Base-by-base conservation (phyloP, 2,888 invertebrate species). In the Diplazon laetatorius region DNA sequence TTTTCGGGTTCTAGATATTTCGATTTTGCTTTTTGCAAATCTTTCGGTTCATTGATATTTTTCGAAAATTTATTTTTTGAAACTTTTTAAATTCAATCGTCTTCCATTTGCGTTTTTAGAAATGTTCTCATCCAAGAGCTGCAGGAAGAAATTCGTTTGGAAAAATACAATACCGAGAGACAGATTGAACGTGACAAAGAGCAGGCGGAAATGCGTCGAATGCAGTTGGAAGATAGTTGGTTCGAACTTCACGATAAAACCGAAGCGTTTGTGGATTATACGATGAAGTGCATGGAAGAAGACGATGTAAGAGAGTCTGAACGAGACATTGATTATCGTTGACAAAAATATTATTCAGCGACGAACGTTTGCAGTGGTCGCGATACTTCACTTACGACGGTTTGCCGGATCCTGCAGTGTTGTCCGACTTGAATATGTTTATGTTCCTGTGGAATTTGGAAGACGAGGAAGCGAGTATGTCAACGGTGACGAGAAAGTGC, bases 311-410 rank as follows among this genome's bases (percentile, higher is more conserved):
- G 85, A 79, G 85, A 79, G 46, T 55, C 9, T 39, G 42, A 14
- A 30, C 44, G 14, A 22, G 18, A 30, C 30, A 6, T 5, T 30
- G 30, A 9, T 46, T n/a, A 12, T 57, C 22, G 37, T 62, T 22
- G 25, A 5, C 1, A 48, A 37, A 25, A 42, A 55, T 63, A 22
- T 60, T 63, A 22, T 60, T 35, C 30, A 69, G 57, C 25, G 6
- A 30, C 35, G 16, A 60, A 18, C 30, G 30, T 1, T 22, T 85
- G 2, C 87, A 94, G 93, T 94, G 94, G 94, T 87, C 89, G 48
- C 92, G 93, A 70, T 94, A 93, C 80, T 91, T 94, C 52, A 91
- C 91, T 0, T 94, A 94, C 80, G 93, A 94, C 68, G 93, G 94
- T 2, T 91, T 94, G 0, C 94, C 94, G 0, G 93, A 94, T 85